Evolutionary conservation across 2,113 vertebrate species (phyloP).

Genomic region (Rallus limicola): DNA sequence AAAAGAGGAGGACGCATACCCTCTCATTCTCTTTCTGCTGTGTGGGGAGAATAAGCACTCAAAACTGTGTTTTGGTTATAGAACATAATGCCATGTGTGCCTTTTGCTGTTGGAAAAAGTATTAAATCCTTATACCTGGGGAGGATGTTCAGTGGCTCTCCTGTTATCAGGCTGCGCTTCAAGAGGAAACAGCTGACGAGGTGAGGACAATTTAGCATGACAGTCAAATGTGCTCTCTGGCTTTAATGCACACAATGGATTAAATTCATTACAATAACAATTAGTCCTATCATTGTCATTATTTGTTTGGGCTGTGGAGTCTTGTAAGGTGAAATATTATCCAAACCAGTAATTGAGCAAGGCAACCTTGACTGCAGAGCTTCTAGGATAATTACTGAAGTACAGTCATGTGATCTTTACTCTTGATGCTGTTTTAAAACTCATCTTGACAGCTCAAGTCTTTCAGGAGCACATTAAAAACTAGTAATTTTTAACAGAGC

Average conservation of each 20-base stretch:
- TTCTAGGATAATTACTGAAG: background rate
- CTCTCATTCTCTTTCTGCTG: background rate
- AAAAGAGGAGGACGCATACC: background rate
- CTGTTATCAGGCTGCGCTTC: constrained; percentile 90
- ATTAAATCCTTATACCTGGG: constrained; percentile 92
- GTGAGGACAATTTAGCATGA: constrained; percentile 74
- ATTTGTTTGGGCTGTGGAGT: background rate
- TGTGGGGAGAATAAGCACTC: background rate
- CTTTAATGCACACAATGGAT: background rate
- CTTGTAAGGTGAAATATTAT: background rate
- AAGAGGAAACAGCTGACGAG: constrained; percentile 87
- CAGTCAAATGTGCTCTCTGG: background rate
- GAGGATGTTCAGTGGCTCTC: constrained; percentile 91
- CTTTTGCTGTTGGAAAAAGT: constrained; percentile 84
- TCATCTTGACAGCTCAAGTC: background rate
- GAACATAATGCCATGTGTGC: constrained; percentile 85
- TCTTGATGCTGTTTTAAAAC: background rate
- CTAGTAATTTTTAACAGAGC: background rate
- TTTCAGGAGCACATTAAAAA: background rate
- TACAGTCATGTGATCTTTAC: background rate
- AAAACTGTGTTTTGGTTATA: constrained; percentile 57
- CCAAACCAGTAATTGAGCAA: background rate
- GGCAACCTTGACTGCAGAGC: background rate
- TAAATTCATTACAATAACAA: background rate
- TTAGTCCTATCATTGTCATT: background rate